phyloP scores from a whole-genome alignment of 2,797 vertebrate species.

The Calcarius lapponicus region DNA sequence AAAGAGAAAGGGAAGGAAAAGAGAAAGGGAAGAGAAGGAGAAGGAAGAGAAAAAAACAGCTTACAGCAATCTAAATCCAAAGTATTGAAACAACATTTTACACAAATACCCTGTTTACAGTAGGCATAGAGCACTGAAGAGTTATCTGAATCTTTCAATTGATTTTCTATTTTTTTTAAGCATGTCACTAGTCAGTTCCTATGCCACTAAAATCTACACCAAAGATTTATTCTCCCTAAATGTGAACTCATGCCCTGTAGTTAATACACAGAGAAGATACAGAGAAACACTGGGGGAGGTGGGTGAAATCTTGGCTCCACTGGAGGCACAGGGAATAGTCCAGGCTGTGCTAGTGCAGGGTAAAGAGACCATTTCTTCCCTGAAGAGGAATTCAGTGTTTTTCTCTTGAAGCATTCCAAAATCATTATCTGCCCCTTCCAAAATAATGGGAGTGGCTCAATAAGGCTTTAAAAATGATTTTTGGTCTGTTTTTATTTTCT shows the following conservation, averaged over 20 bases:
- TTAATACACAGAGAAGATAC: background rate
- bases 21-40: background rate
- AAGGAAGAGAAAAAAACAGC: background rate
- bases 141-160: background rate
- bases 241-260: background rate
- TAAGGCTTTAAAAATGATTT: background rate
- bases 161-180: background rate
- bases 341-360: background rate
- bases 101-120: background rate
- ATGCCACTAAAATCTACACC: background rate
- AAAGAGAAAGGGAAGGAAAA: background rate
- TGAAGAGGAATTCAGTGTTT: background rate
- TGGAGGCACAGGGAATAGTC: background rate
- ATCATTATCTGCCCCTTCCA: background rate
- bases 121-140: background rate
- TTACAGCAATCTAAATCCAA: background rate
- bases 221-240: background rate
- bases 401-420: background rate
- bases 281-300: background rate
- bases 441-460: background rate
- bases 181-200: background rate
- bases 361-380: background rate
- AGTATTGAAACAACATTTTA: background rate
- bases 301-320: background rate
- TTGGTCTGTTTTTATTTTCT: background rate